Evolutionary conservation across 2,113 vertebrate genomes (phyloP).

Genomic region (Cacatua alba): DNA sequence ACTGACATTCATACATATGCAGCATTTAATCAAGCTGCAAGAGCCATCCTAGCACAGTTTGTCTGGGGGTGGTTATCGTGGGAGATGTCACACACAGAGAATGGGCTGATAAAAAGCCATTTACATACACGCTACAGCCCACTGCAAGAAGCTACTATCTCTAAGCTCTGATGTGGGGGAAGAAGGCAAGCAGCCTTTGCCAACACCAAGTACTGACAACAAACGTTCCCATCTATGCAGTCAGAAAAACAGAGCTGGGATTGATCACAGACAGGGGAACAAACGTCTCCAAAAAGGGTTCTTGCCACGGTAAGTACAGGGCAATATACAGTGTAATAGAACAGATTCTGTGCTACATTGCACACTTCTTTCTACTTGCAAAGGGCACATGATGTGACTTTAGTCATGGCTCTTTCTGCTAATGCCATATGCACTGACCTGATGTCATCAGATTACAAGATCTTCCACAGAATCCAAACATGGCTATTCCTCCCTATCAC

Average conservation of each 20-base stretch:
- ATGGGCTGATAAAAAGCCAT: slow-evolving; percentile 24
- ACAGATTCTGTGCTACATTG: not conserved
- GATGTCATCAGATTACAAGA: not conserved
- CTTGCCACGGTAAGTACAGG: not conserved
- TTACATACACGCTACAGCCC: not conserved
- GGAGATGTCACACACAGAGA: not conserved
- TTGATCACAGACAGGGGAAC: not conserved
- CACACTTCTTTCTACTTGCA: not conserved
- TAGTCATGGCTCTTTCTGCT: not conserved
- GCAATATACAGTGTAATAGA: not conserved
- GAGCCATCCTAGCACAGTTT: not conserved
- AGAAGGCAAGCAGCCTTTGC: not conserved
- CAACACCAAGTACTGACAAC: not conserved
- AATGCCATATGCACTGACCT: not conserved
- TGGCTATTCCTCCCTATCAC: not conserved
- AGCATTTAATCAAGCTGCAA: not conserved
- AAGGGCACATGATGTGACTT: not conserved
- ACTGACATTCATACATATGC: not conserved
- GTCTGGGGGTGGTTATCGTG: not conserved
- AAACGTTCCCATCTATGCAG: not conserved
- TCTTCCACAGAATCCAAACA: not conserved
- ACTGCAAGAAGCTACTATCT: not conserved
- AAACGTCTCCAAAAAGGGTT: not conserved
- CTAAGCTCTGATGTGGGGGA: not conserved
- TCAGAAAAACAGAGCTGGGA: not conserved